Evolutionary conservation across 2,888 invertebrate species (phyloP), one percentile per base, ranked within the genome.

Genomic region (Mesochorus sp.): DNA sequence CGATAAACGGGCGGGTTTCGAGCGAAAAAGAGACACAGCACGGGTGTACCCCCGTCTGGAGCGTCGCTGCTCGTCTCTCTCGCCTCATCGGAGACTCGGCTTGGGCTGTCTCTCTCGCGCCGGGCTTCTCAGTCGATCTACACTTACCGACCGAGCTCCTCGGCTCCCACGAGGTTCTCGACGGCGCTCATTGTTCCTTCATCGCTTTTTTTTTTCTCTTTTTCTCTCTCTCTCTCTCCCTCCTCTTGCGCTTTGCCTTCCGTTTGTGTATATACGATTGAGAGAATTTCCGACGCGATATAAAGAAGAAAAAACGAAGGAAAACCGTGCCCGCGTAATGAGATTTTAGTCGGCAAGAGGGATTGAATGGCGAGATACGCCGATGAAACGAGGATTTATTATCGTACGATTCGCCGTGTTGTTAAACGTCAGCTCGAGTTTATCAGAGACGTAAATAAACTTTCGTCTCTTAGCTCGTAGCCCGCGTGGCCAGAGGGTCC

Each of bases 1-100:
- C n/a, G n/a, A n/a, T n/a, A n/a, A n/a, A n/a, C n/a, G n/a, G n/a
- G n/a, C n/a, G n/a, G n/a, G n/a, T n/a, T n/a, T n/a, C n/a, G n/a
- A n/a, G n/a, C n/a, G n/a, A n/a, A n/a, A n/a, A n/a, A n/a, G n/a
- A n/a, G n/a, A n/a, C n/a, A n/a, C n/a, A n/a, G n/a, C n/a, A n/a
- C n/a, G n/a, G n/a, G n/a, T n/a, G n/a, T n/a, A n/a, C n/a, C n/a
- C n/a, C n/a, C n/a, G n/a, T n/a, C n/a, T n/a, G n/a, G 64, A 85
- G 84, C 82, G 83, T 83, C 83, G 79, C 84, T 85, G 64, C 37
- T 81, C 80, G 78, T 83, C 83, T 81, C 80, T 42, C 81, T 82
- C 68, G 61, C 82, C 75, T 42, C 80, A 14, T 81, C 81, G 83
- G 81, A 75, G 81, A 44, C 70, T 61, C 51, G 42, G n/a, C n/a